Percentiles rank a stretch among this genome's conserved stretches.
Evolutionary conservation across 1,140 invertebrate genomes (phyloP).

Genomic region (Drosophila subpulchrella): DNA sequence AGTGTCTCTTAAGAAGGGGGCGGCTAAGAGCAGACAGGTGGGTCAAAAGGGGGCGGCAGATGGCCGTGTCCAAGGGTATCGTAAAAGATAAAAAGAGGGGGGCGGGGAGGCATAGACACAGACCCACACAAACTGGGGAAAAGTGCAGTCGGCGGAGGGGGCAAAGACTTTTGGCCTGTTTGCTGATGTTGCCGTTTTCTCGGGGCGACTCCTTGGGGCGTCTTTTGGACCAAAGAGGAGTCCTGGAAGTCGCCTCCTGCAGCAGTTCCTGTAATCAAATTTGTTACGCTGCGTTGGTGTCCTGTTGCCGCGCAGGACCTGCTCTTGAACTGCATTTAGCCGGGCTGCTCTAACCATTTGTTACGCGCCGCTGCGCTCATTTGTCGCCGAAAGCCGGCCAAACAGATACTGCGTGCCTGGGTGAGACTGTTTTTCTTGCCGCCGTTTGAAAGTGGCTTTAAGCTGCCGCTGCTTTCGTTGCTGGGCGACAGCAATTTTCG

Average conservation of each 20-base stretch:
- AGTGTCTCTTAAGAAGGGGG: slow-evolving; percentile 59
- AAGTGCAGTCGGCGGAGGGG: slow-evolving; percentile 51
- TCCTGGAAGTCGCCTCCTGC: not conserved
- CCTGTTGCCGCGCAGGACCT: slow-evolving; percentile 17
- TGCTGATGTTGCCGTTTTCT: slow-evolving; percentile 64
- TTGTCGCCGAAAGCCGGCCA: slow-evolving; percentile 51
- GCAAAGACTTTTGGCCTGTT: slow-evolving; percentile 53
- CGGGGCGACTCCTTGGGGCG: slow-evolving; percentile 55
- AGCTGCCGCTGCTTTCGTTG: slow-evolving; percentile 17
- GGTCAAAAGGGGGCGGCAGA: slow-evolving; percentile 19
- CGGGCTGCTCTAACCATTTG: slow-evolving; percentile 28
- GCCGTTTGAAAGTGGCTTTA: slow-evolving; percentile 46
- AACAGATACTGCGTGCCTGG: slow-evolving; percentile 19
- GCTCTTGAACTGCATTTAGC: slow-evolving; percentile 31
- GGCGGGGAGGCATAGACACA: not conserved
- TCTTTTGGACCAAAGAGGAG: slow-evolving; percentile 13
- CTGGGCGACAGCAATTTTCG: slow-evolving; percentile 39
- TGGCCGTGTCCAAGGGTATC: slow-evolving; percentile 36
- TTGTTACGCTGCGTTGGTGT: slow-evolving; percentile 67
- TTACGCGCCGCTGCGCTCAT: slow-evolving; percentile 64
- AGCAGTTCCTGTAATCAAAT: slow-evolving; percentile 65
- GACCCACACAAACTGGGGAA: slow-evolving; percentile 30
- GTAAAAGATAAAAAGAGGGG: slow-evolving; percentile 33
- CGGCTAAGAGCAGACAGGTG: slow-evolving; percentile 40
- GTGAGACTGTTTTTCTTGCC: slow-evolving; percentile 13